Evolutionary conservation across 2,888 invertebrate genomes (phyloP).

Genomic region (Leucoptera coffeella): DNA sequence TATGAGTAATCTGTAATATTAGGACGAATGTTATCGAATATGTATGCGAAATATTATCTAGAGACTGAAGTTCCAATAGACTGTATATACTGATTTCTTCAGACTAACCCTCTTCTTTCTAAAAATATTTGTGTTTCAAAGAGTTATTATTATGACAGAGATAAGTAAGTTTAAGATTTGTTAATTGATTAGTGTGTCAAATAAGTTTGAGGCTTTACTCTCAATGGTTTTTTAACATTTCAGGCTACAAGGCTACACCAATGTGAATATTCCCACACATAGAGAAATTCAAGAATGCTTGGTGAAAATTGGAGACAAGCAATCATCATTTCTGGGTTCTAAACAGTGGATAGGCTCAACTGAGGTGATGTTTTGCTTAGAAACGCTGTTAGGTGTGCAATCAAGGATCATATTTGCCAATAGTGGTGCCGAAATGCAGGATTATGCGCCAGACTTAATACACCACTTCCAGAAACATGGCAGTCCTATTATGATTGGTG

Average conservation of each 20-base stretch:
- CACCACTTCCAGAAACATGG: constrained; percentile 91
- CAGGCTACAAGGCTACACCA: constrained; percentile 76
- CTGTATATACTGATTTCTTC: too few species aligned
- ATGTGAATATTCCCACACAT: constrained; percentile 72
- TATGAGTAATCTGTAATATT: too few species aligned
- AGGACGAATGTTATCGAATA: too few species aligned
- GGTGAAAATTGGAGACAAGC: constrained; percentile 92
- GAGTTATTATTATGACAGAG: too few species aligned
- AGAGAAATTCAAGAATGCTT: constrained; percentile 88
- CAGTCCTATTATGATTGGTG: constrained; percentile 97
- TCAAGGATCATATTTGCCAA: constrained; percentile 80
- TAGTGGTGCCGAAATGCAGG: constrained; percentile 76
- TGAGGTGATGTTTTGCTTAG: constrained; percentile 90
- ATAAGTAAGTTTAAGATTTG: too few species aligned
- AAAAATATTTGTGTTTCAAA: too few species aligned
- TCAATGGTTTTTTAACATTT: too few species aligned
- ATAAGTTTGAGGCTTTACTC: too few species aligned
- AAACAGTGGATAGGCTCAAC: constrained; percentile 97
- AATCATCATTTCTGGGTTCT: constrained; percentile 78
- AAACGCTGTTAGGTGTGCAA: constrained; percentile 69
- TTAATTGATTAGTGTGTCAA: too few species aligned
- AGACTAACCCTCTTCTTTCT: too few species aligned
- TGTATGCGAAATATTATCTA: too few species aligned
- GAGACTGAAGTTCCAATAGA: too few species aligned
- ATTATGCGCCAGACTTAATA: constrained; percentile 73